Conservation (phyloP, 2,888 invertebrate genomes). For the Alviniconcha strummeri region DNA sequence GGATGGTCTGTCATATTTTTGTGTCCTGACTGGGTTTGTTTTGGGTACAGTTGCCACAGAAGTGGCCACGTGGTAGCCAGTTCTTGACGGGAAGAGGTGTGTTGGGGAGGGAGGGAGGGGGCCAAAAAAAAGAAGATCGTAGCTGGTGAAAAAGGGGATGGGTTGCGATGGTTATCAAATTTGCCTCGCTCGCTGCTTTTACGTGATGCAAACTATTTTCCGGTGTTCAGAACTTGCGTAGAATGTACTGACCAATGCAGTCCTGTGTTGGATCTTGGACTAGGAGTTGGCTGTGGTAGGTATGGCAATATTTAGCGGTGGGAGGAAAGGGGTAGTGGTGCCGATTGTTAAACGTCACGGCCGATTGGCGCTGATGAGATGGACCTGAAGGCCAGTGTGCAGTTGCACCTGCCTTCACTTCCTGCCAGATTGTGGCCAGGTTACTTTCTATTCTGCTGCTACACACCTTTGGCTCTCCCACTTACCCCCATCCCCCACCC, state of each 20-base stretch:
- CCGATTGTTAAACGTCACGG: not conserved
- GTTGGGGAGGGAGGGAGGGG: slow-evolving; percentile 9
- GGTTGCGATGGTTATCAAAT: slow-evolving; percentile 4
- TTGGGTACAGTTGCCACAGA: slow-evolving; percentile 16
- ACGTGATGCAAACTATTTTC: slow-evolving; percentile 7
- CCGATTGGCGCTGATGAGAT: not conserved
- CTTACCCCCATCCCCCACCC: not conserved
- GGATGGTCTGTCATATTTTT: not conserved
- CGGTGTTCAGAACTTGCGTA: not conserved
- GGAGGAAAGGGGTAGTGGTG: not conserved
- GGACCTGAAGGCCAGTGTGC: not conserved
- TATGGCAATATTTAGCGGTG: not conserved
- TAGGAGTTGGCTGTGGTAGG: not conserved
- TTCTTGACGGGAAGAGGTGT: slow-evolving; percentile 27
- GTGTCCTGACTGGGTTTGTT: not conserved
- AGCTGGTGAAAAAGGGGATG: slow-evolving; percentile 22
- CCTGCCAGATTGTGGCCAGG: not conserved
- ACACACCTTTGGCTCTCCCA: not conserved
- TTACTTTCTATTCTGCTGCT: not conserved
- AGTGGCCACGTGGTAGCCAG: slow-evolving; percentile 34
- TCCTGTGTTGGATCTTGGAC: not conserved
- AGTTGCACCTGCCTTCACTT: slow-evolving; percentile 6
- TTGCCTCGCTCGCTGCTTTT: slow-evolving; percentile 11
- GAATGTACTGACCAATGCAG: slow-evolving; percentile 10
- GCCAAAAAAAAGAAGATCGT: not conserved